phyloP scores from a whole-genome alignment of 2,888 invertebrate genomes.

The Hypomecis punctinalis region DNA sequence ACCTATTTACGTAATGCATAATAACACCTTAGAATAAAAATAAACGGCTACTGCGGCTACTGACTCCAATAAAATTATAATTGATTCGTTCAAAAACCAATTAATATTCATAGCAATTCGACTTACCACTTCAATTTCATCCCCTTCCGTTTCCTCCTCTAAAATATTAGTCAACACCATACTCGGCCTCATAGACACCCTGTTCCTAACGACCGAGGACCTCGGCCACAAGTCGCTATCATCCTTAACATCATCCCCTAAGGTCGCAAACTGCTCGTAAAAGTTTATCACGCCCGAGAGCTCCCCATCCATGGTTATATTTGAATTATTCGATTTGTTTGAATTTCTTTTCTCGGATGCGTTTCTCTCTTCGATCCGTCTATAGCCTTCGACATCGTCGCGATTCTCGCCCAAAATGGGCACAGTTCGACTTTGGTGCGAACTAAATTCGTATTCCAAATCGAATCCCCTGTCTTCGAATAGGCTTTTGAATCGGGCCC shows the following conservation, averaged over 20 bases:
- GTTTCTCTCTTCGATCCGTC: conserved; percentile 60
- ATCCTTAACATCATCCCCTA: conserved; percentile 66
- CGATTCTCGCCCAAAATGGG: conserved; percentile 54
- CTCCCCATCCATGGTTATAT: conserved; percentile 58
- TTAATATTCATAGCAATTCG: neutral
- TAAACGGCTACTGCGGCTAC: no score
- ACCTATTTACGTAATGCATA: no score
- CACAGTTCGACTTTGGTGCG: conserved; percentile 37
- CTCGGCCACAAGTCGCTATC: conserved; percentile 58
- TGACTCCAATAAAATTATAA: no score
- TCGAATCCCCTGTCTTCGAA: conserved; percentile 79
- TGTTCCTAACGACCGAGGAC: conserved; percentile 57
- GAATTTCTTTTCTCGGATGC: conserved; percentile 42
- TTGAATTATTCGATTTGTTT: conserved; percentile 39
- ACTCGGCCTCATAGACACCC: conserved; percentile 78
- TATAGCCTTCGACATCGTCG: conserved; percentile 59
- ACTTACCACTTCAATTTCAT: conserved; percentile 73
- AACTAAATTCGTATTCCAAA: conserved; percentile 71
- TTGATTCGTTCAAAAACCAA: neutral
- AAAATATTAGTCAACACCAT: conserved; percentile 71
- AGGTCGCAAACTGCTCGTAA: conserved; percentile 77
- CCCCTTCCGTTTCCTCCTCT: conserved; percentile 56
- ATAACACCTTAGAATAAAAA: no score
- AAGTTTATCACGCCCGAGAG: conserved; percentile 67
- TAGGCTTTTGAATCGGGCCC: conserved; percentile 72